phyloP scores from a whole-genome alignment of 2,113 vertebrate species.

The Neotragus pygmaeus region DNA sequence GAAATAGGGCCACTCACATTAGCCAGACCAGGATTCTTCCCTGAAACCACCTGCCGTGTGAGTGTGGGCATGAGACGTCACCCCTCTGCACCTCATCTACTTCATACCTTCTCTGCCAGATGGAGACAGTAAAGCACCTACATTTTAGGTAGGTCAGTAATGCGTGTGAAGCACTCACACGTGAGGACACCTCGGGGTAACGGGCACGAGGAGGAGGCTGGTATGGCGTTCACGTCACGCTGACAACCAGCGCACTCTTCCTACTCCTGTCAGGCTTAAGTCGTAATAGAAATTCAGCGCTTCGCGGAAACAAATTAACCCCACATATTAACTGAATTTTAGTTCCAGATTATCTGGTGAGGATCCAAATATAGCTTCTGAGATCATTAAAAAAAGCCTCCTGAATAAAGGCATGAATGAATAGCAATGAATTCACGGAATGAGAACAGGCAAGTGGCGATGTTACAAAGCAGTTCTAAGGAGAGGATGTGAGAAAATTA shows the following conservation, averaged over 20 bases:
- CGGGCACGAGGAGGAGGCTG: neutral
- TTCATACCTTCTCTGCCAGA: neutral
- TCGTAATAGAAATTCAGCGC: constrained; percentile 20
- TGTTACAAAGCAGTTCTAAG: neutral
- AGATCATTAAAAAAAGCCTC: neutral
- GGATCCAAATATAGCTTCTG: neutral
- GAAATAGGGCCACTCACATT: neutral
- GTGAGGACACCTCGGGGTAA: neutral
- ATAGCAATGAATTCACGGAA: neutral
- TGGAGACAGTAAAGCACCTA: neutral
- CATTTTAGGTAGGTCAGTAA: neutral
- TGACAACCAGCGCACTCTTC: neutral
- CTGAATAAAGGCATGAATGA: neutral
- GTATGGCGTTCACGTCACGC: neutral
- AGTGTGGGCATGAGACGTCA: neutral
- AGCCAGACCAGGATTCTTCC: neutral
- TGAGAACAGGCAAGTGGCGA: neutral
- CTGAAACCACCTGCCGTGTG: neutral
- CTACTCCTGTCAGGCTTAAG: neutral
- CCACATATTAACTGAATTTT: neutral
- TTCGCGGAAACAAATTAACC: constrained; percentile 26
- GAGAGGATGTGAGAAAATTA: neutral
- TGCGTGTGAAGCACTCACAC: neutral
- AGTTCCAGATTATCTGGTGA: constrained; percentile 29
- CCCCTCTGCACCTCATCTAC: neutral